Conservation (phyloP, 2,888 invertebrate genomes). For the Lycia hirtaria region DNA sequence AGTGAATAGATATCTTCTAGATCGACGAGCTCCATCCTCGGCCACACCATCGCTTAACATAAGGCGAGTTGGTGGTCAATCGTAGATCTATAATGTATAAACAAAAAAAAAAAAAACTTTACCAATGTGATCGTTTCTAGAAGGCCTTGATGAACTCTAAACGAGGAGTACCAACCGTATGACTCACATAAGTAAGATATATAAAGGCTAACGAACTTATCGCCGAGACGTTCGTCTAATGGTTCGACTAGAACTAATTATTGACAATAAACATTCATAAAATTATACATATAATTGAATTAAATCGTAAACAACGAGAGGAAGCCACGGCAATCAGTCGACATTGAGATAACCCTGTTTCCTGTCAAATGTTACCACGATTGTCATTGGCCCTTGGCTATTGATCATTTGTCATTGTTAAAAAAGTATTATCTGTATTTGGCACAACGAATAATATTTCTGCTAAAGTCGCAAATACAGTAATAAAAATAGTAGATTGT, state of each 20-base stretch:
- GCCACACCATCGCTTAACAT: too few relatives aligned
- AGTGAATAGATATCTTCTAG: too few relatives aligned
- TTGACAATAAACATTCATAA: slow-evolving; percentile 35
- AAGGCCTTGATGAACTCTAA: background rate
- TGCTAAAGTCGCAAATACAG: too few relatives aligned
- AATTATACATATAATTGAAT: slow-evolving; percentile 45
- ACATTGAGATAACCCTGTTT: slow-evolving; percentile 74
- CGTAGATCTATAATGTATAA: too few relatives aligned
- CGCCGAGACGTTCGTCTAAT: slow-evolving; percentile 16
- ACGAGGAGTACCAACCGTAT: background rate
- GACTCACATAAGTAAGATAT: slow-evolving; percentile 12
- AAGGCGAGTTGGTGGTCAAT: too few relatives aligned
- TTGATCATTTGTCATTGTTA: slow-evolving; percentile 15
- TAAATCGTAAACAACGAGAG: slow-evolving; percentile 56
- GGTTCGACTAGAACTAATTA: slow-evolving; percentile 25
- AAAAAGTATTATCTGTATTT: slow-evolving; percentile 2
- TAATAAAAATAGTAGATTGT: too few relatives aligned
- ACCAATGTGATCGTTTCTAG: background rate
- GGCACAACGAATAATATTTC: background rate
- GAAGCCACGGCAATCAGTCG: slow-evolving; percentile 62
- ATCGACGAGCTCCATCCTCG: too few relatives aligned
- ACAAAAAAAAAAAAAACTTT: too few relatives aligned
- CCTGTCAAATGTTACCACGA: slow-evolving; percentile 62
- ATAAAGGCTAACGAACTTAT: slow-evolving; percentile 41
- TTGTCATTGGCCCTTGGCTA: slow-evolving; percentile 30